These are phyloP conservation scores for Drosophila putrida DNA, from an alignment of 2,888 invertebrate species.

Conservation along the genomic window DNA sequence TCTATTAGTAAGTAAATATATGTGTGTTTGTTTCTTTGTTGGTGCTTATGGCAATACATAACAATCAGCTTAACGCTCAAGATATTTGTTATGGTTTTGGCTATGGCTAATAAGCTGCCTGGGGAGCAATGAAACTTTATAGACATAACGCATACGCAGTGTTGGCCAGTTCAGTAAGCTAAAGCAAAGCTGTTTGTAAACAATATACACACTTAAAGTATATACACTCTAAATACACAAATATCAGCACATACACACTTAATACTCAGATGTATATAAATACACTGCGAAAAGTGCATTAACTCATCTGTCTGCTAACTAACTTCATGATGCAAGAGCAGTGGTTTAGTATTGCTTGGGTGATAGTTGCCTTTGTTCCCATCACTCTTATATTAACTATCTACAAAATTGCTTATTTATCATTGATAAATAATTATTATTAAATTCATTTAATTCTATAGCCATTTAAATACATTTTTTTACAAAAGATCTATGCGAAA, in stretches of 20 bases:
- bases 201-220: conserved; percentile 24
- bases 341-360: too few species aligned
- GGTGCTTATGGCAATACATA: conserved; percentile 8
- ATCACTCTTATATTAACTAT: too few species aligned
- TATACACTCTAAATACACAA: conserved; percentile 15
- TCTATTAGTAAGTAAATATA: background rate
- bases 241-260: conserved; percentile 9
- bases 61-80: conserved; percentile 37
- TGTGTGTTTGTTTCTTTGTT: background rate
- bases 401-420: too few species aligned
- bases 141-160: conserved; percentile 35
- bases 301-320: too few species aligned
- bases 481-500: too few species aligned
- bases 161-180: conserved; percentile 4
- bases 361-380: too few species aligned
- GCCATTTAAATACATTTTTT: too few species aligned
- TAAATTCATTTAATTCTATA: too few species aligned
- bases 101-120: conserved; percentile 40
- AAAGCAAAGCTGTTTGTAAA: conserved; percentile 23
- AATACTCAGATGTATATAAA: conserved; percentile 3
- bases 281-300: background rate
- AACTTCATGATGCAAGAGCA: too few species aligned
- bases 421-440: too few species aligned
- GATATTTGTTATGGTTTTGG: conserved; percentile 7
- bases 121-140: conserved; percentile 36